A percentile compares a stretch with the other conserved stretches of the same genome.
These are phyloP conservation scores for Urocolius indicus DNA, from an alignment of 2,113 vertebrate genomes.

Conservation along the genomic window DNA sequence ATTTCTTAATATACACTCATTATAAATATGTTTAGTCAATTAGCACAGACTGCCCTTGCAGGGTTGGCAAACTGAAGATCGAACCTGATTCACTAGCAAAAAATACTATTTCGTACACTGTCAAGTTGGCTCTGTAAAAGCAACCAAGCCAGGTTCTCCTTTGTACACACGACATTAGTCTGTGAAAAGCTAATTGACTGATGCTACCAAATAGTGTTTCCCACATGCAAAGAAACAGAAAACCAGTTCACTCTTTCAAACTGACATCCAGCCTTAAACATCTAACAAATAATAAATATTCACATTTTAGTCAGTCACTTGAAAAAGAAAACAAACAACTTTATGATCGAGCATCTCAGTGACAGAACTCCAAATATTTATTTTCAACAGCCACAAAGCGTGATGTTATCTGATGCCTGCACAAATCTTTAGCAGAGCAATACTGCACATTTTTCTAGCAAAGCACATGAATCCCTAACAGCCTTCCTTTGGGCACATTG, in stretches of 20 bases:
- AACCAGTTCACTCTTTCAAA: background rate
- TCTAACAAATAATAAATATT: background rate
- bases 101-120: background rate
- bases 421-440: background rate
- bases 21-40: background rate
- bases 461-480: background rate
- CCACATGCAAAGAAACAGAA: background rate
- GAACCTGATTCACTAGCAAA: background rate
- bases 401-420: background rate
- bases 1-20: background rate
- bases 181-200: background rate
- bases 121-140: background rate
- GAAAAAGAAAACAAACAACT: background rate
- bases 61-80: background rate
- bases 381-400: background rate
- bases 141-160: background rate
- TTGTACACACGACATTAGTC: background rate
- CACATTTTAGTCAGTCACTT: background rate
- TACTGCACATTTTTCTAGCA: background rate
- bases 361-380: background rate
- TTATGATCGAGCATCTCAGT: background rate
- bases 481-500: background rate
- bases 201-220: background rate
- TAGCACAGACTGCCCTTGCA: background rate
- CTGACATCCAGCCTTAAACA: background rate